These are phyloP conservation scores for Drosophila fulvimacula DNA, from an alignment of 2,888 invertebrate genomes.

Conservation along the genomic window DNA sequence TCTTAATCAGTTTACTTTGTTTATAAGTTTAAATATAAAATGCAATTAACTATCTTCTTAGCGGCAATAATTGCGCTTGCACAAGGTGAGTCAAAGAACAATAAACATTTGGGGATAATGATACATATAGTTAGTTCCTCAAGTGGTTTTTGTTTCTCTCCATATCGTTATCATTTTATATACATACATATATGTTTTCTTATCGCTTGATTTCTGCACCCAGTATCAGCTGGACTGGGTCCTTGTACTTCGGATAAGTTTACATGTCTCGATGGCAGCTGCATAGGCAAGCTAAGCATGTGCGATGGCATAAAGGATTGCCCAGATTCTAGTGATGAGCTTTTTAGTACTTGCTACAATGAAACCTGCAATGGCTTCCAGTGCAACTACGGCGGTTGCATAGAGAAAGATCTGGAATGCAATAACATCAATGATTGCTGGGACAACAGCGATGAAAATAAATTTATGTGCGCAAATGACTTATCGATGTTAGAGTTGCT, in stretches of 20 bases:
- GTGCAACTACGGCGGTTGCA: constrained; percentile 54
- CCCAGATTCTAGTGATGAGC: constrained; percentile 37
- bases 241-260: not conserved
- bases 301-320: constrained; percentile 42
- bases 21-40: not conserved
- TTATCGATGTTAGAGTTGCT: fast-evolving
- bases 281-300: not conserved
- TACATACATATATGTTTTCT: too few species aligned
- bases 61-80: not conserved
- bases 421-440: constrained; percentile 3
- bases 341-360: constrained; percentile 18
- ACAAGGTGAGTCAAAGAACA: not conserved
- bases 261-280: not conserved
- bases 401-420: not conserved
- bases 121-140: too few species aligned
- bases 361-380: constrained; percentile 20
- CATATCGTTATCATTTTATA: too few species aligned
- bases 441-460: constrained; percentile 49
- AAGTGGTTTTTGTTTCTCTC: too few species aligned
- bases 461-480: constrained; percentile 12
- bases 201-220: not conserved
- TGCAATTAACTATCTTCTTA: not conserved
- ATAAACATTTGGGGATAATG: too few species aligned
- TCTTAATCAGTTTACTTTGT: not conserved
- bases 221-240: not conserved